phyloP scores from a whole-genome alignment of 2,888 invertebrate species.

The Spodoptera littoralis region DNA sequence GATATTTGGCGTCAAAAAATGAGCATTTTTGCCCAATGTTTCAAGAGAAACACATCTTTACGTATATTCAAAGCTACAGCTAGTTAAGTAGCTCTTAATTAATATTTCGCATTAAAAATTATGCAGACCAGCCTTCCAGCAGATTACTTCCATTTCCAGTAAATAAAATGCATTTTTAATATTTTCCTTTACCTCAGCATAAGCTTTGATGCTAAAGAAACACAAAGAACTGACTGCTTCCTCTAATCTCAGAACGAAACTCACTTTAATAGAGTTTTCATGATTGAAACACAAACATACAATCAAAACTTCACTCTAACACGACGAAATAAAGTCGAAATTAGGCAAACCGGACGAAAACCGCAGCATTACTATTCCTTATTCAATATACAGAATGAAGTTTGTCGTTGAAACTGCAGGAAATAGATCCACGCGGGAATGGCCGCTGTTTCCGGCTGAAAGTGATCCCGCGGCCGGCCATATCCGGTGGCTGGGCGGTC shows the following conservation, averaged over 20 bases:
- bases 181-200: background rate
- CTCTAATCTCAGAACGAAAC: constrained; percentile 19
- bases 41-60: no score
- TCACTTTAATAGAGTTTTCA: constrained; percentile 34
- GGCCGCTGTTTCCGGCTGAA: constrained; percentile 70
- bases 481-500: constrained; percentile 66
- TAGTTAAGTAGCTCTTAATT: no score
- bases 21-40: no score
- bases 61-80: no score
- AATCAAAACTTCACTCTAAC: constrained; percentile 12
- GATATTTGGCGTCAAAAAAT: no score
- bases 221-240: constrained; percentile 11
- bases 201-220: constrained; percentile 1
- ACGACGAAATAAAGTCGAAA: background rate
- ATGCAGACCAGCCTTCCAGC: no score
- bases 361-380: constrained; percentile 46
- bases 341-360: constrained; percentile 1
- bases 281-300: constrained; percentile 4
- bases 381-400: constrained; percentile 64
- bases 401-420: constrained; percentile 70
- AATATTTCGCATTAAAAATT: no score
- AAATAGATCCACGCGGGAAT: constrained; percentile 73
- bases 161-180: background rate
- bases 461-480: constrained; percentile 68
- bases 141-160: no score